Conservation (phyloP, 2,113 vertebrate genomes). For the Zosterops hypoxanthus region DNA sequence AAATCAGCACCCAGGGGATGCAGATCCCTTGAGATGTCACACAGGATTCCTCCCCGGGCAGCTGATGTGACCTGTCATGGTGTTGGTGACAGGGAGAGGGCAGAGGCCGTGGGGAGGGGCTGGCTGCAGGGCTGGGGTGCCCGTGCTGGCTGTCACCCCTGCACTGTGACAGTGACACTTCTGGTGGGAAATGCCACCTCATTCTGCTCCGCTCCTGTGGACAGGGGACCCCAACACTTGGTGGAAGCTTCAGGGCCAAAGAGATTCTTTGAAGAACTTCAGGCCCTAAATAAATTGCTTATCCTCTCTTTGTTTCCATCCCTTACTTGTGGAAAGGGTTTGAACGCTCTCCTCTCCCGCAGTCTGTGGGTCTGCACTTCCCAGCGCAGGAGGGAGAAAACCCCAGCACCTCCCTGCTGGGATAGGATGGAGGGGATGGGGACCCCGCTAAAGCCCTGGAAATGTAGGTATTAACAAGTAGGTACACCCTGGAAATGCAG, state of each 20-base stretch:
- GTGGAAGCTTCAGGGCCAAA: not conserved
- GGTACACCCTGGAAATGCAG: no score
- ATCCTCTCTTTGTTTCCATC: not conserved
- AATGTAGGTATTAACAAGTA: no score
- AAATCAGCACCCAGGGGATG: not conserved
- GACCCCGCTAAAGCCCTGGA: not conserved
- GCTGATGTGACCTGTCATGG: not conserved
- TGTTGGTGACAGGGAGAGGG: accelerated
- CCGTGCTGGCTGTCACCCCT: not conserved
- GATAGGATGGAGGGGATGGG: accelerated
- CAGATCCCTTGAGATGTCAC: not conserved
- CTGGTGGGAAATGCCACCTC: accelerated
- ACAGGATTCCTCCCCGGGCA: not conserved
- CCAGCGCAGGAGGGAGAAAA: accelerated
- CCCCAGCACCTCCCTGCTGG: accelerated
- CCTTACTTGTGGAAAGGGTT: no score
- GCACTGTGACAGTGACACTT: accelerated
- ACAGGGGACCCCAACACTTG: no score
- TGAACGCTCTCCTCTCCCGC: not conserved
- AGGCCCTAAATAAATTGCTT: not conserved
- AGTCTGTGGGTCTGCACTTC: not conserved
- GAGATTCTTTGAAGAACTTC: not conserved
- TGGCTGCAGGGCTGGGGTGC: not conserved
- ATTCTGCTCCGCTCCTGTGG: not conserved
- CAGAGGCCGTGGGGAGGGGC: not conserved